phyloP scores from a whole-genome alignment of 1,140 invertebrate species.

The Neuroterus valhalla region DNA sequence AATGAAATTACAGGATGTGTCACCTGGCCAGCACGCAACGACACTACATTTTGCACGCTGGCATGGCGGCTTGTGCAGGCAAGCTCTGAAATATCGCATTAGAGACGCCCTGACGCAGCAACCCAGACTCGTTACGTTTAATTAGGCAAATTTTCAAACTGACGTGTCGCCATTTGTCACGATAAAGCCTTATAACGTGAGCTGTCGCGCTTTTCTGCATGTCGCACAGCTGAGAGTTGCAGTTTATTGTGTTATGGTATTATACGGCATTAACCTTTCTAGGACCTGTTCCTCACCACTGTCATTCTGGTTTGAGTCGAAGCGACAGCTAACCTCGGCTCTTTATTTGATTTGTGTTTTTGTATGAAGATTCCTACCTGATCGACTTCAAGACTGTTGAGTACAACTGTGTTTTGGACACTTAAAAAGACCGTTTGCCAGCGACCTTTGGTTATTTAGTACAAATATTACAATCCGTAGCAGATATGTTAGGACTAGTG shows the following conservation, averaged over 20 bases:
- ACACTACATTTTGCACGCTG: slow-evolving; percentile 30
- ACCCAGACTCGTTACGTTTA: slow-evolving; percentile 46
- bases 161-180: slow-evolving; percentile 40
- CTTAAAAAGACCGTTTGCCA: no score
- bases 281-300: neutral
- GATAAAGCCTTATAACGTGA: slow-evolving; percentile 40
- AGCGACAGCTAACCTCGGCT: neutral
- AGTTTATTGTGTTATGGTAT: slow-evolving; percentile 26
- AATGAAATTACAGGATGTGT: slow-evolving; percentile 57
- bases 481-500: no score
- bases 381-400: no score
- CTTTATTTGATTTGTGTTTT: neutral
- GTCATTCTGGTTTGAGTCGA: neutral
- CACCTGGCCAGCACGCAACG: slow-evolving; percentile 36
- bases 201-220: slow-evolving; percentile 32
- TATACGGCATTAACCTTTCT: slow-evolving; percentile 19
- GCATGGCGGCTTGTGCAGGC: slow-evolving; percentile 19
- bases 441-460: no score
- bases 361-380: no score
- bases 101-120: slow-evolving; percentile 27
- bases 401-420: no score
- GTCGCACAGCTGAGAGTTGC: neutral
- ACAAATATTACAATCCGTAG: no score
- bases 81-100: slow-evolving; percentile 38
- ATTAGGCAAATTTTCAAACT: slow-evolving; percentile 51